Conservation (phyloP, 35 echinoderm and acorn worm species). For the Lytechinus variegatus region DNA sequence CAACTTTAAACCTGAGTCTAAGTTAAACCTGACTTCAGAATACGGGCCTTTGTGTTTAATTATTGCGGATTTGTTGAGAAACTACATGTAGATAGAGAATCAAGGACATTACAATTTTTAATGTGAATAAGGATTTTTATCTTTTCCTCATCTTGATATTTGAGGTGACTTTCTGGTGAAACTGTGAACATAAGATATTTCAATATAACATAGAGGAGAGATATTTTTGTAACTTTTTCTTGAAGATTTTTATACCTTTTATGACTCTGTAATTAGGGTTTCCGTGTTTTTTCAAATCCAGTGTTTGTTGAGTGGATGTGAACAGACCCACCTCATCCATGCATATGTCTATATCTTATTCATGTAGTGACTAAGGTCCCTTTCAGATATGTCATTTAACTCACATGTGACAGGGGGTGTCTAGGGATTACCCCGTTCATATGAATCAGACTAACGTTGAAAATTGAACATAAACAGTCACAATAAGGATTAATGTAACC, state of each 20-base stretch:
- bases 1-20: too few relatives aligned
- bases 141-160: not conserved
- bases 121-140: not conserved
- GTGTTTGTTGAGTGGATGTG: too few relatives aligned
- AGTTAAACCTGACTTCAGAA: too few relatives aligned
- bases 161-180: not conserved
- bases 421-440: too few relatives aligned
- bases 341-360: not conserved
- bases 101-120: not conserved
- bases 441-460: too few relatives aligned
- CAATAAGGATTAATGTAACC: too few relatives aligned
- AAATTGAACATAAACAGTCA: too few relatives aligned
- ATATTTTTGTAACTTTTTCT: constrained; percentile 20
- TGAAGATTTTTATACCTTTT: constrained; percentile 1
- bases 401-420: too few relatives aligned
- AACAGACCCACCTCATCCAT: not conserved
- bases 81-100: not conserved
- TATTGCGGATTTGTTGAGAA: not conserved
- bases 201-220: not conserved
- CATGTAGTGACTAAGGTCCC: not conserved
- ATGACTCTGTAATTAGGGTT: not conserved
- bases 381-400: not conserved
- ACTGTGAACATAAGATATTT: constrained; percentile 13
- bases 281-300: not conserved
- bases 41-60: not conserved